A percentile compares a stretch with the other conserved stretches of the same genome.
Conservation (phyloP, 1,140 invertebrate species). For the Colletes latitarsis region DNA sequence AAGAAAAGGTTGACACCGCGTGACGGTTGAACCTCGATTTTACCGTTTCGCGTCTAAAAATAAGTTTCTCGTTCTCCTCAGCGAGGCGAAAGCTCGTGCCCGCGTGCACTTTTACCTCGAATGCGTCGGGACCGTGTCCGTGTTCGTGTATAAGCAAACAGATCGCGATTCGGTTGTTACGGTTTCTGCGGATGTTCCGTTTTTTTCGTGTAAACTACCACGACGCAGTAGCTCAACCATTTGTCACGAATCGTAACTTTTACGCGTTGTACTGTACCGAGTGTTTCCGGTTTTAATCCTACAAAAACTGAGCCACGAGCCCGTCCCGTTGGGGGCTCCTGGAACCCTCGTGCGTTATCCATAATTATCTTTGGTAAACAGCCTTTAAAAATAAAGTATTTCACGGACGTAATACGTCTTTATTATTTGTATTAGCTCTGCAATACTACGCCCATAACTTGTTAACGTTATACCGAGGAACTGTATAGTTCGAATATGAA, state of each 20-base stretch:
- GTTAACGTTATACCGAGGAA: too few species aligned
- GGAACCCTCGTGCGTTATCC: too few species aligned
- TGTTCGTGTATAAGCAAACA: constrained; percentile 14
- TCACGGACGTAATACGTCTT: too few species aligned
- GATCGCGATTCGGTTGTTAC: not conserved
- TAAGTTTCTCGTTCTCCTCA: constrained; percentile 6
- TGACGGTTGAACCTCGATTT: not conserved
- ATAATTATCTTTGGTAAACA: too few species aligned
- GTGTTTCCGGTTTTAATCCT: too few species aligned
- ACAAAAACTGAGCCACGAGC: too few species aligned
- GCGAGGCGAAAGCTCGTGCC: constrained; percentile 10
- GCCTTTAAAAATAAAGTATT: too few species aligned
- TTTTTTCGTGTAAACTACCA: not conserved
- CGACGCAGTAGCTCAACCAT: not conserved
- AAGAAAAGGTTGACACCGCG: not conserved
- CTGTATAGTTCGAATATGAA: too few species aligned
- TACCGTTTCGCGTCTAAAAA: constrained; percentile 26
- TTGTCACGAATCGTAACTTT: not conserved
- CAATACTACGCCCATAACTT: too few species aligned
- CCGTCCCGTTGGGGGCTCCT: too few species aligned
- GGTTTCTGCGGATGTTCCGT: not conserved
- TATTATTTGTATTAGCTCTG: too few species aligned
- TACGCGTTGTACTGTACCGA: too few species aligned
- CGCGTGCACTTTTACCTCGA: constrained; percentile 13
- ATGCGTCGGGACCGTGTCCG: not conserved